Evolutionary conservation across 2,113 vertebrate genomes (phyloP), one percentile per base, ranked within the genome.

Genomic region (Boleophthalmus pectinirostris): DNA sequence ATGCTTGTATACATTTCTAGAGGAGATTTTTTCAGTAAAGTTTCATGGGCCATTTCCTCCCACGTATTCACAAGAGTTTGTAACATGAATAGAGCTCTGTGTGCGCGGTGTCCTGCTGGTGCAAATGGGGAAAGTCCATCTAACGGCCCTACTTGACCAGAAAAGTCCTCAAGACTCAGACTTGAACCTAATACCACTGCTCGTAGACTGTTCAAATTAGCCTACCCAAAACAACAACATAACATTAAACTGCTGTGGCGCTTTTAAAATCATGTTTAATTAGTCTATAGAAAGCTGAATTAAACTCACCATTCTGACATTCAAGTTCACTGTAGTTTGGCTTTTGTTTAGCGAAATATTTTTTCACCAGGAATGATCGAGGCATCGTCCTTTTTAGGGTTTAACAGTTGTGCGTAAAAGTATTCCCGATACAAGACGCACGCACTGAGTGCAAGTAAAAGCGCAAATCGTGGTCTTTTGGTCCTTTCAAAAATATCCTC

Each of bases 311-410:
- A 69, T 93, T 92, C 85, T 93, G 95, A 87, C 92, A 96, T 90
- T 97, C 96, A 83, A 98, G 88, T 82, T 98, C 95, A 88, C 97
- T 97, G 91, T 98, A 98, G 91, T 98, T 98, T 12, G 97, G 97
- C 70, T 97, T 97, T 92, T 97, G 96, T 91, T 92, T 96, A 47
- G 95, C 93, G 82, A 97, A 95, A 68, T 96, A 95, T 88, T 98
- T 97, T 91, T 98, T 96, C 73, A 98, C 96, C 24, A 98, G 91
- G 83, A 98, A 98, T 18, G 96, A 98, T 11, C 97, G 96, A 88
- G 97, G 97, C 97, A 98, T 98, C 86, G 87, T 95, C 85, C 85
- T 75, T 72, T 68, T 57, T 53, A 56, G 70, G 1, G 67, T 73
- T 6, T n/a, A 82, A 66, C 2, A 68, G 46, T 45, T 68, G 82